Evolutionary conservation across 2,113 vertebrate species (phyloP).

Genomic region (Leucopsar rothschildi): DNA sequence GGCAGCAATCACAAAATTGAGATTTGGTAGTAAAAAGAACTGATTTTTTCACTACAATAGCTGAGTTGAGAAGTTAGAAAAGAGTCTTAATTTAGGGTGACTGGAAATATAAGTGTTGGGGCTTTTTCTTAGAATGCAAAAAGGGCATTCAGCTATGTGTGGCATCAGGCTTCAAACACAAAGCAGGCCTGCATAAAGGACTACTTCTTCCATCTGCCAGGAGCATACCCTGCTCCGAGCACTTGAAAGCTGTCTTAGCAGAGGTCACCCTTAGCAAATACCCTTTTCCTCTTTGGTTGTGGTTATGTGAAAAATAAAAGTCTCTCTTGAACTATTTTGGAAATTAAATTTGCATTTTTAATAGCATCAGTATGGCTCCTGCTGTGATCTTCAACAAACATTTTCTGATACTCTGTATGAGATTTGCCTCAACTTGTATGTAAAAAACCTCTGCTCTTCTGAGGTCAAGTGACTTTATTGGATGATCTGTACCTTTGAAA

Average conservation of each 20-base stretch:
- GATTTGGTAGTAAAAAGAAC: neutral
- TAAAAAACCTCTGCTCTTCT: neutral
- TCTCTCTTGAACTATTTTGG: neutral
- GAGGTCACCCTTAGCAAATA: neutral
- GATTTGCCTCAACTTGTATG: neutral
- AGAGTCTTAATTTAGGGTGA: neutral
- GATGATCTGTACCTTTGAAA: constrained; percentile 2
- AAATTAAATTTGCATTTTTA: constrained; percentile 43
- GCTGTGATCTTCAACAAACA: neutral
- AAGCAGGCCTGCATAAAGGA: neutral
- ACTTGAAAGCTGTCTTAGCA: neutral
- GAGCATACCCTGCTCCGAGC: neutral
- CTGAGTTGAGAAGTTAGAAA: neutral
- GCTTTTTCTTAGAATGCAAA: neutral
- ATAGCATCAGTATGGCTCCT: neutral
- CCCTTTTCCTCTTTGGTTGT: neutral
- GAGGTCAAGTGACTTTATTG: neutral
- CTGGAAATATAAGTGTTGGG: neutral
- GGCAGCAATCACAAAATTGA: neutral
- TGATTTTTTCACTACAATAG: neutral
- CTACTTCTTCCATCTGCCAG: neutral
- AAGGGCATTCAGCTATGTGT: neutral
- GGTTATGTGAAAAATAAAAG: neutral
- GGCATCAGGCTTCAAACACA: neutral
- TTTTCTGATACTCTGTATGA: neutral